A percentile compares a stretch with the other conserved stretches of the same genome.
These are phyloP conservation scores for Pseudocheirus occidentalis DNA, from an alignment of 2,797 vertebrate species.

Conservation along the genomic window DNA sequence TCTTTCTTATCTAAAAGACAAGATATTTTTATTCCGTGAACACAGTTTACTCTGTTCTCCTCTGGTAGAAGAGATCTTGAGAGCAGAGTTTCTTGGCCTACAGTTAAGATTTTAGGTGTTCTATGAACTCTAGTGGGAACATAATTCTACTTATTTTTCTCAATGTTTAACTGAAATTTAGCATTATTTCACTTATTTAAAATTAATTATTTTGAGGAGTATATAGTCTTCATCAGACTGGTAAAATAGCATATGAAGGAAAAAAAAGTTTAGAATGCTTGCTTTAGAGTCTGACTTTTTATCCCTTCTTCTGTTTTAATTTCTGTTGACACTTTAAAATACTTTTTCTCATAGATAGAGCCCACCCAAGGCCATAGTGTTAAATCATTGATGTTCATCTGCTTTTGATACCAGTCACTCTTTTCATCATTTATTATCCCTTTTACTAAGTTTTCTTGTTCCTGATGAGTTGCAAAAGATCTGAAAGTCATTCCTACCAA, in stretches of 20 bases:
- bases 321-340: not conserved
- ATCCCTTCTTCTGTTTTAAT: not conserved
- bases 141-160: not conserved
- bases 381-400: not conserved
- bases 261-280: not conserved
- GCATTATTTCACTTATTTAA: not conserved
- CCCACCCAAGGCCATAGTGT: not conserved
- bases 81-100: not conserved
- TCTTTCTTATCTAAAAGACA: not conserved
- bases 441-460: not conserved
- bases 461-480: not conserved
- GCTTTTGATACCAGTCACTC: not conserved
- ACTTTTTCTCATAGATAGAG: not conserved
- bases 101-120: not conserved
- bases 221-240: not conserved
- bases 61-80: slow-evolving; percentile 66
- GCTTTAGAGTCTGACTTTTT: not conserved
- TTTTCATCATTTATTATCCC: not conserved
- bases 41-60: not conserved
- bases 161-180: not conserved
- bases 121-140: not conserved
- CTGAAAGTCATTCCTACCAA: not conserved
- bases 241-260: not conserved
- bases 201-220: not conserved
- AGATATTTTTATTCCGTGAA: slow-evolving; percentile 38